Percentiles rank a stretch among this genome's conserved stretches.
These are phyloP conservation scores for Knipowitschia caucasica DNA, from an alignment of 2,797 vertebrate species.

Conservation along the genomic window DNA sequence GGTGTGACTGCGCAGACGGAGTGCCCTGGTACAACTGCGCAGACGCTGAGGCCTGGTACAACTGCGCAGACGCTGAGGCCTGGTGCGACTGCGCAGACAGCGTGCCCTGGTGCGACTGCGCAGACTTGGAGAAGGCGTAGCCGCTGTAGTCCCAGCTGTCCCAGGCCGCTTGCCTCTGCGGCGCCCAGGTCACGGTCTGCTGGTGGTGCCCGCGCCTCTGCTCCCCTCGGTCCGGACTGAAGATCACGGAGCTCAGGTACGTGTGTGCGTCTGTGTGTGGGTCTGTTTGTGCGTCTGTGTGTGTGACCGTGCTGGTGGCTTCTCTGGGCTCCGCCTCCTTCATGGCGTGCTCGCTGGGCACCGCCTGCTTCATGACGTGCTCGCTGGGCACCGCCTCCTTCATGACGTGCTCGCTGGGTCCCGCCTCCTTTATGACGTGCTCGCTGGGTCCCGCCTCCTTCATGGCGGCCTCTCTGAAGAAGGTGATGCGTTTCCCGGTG, in stretches of 20 bases:
- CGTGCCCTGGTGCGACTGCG: too few relatives aligned
- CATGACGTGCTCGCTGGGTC: constrained; percentile 79
- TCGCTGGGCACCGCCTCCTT: constrained; percentile 85
- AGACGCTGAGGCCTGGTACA: too few relatives aligned
- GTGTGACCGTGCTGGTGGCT: constrained; percentile 62
- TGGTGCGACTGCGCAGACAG: too few relatives aligned
- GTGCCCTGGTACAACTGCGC: too few relatives aligned
- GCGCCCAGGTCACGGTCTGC: constrained; percentile 84
- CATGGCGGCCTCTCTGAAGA: constrained; percentile 84
- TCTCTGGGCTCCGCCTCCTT: constrained; percentile 77
- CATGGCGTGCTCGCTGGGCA: constrained; percentile 71
- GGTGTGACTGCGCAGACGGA: too few relatives aligned
- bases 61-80: too few relatives aligned
- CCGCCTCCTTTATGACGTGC: constrained; percentile 77
- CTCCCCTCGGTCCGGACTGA: constrained; percentile 84
- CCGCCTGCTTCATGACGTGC: constrained; percentile 83
- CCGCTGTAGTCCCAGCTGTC: too few relatives aligned
- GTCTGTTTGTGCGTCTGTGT: constrained; percentile 71
- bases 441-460: constrained; percentile 81
- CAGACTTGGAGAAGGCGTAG: too few relatives aligned
- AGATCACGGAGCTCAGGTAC: constrained; percentile 85
- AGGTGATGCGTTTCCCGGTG: constrained; percentile 88
- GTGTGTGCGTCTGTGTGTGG: constrained; percentile 69
- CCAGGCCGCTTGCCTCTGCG: constrained; percentile 82
- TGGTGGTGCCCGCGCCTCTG: constrained; percentile 85